phyloP scores from a whole-genome alignment of 2,888 invertebrate species.

The Empis stercorea region DNA sequence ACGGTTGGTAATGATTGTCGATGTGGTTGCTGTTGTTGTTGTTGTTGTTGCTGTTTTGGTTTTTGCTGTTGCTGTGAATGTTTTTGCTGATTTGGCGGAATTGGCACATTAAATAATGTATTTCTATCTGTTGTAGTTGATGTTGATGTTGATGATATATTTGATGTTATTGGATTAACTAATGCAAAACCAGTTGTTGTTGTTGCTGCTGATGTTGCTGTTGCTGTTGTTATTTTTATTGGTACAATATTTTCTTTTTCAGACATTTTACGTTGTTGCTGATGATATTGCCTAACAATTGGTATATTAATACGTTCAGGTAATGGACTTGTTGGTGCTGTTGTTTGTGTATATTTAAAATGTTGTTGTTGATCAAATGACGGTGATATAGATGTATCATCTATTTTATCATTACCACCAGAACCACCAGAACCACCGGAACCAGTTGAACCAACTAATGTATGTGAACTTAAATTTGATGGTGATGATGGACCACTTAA shows the following conservation, averaged over 20 bases:
- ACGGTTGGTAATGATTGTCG: conserved; percentile 12
- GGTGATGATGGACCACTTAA: conserved; percentile 55
- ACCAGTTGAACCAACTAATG: conserved; percentile 48
- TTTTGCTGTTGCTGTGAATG: conserved; percentile 3
- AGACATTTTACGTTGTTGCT: background rate
- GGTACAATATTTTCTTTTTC: conserved; percentile 9
- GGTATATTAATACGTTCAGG: conserved; percentile 12
- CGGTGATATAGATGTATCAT: conserved; percentile 19
- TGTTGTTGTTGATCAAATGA: conserved; percentile 22
- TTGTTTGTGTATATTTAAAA: conserved; percentile 13
- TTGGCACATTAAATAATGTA: conserved; percentile 5
- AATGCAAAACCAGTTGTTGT: conserved; percentile 2
- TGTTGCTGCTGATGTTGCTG: conserved; percentile 13
- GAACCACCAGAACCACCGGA: conserved; percentile 47
- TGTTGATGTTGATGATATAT: conserved; percentile 8
- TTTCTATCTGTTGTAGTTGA: conserved; percentile 17
- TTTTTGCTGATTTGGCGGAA: background rate
- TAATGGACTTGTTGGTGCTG: conserved; percentile 15
- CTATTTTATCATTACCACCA: conserved; percentile 37
- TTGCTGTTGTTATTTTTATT: conserved; percentile 18
- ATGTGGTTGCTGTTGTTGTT: background rate
- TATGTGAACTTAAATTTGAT: conserved; percentile 60
- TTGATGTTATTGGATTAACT: conserved; percentile 1
- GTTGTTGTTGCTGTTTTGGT: background rate
- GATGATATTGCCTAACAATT: background rate